These are phyloP conservation scores for Harpagoxenus sublaevis DNA, from an alignment of 2,888 invertebrate species.

Conservation along the genomic window DNA sequence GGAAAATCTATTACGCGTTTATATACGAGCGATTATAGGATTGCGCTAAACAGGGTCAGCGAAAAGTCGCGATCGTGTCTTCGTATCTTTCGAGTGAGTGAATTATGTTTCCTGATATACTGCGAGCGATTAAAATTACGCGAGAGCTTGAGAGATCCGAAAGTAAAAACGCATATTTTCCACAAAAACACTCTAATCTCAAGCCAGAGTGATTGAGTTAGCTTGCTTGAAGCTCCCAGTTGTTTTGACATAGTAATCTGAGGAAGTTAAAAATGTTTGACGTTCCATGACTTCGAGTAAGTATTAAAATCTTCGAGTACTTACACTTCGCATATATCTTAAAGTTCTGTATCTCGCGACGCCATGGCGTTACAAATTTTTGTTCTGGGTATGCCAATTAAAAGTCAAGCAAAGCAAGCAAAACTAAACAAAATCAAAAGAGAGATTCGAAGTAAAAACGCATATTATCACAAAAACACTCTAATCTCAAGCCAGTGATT, in stretches of 20 bases:
- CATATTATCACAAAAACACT: background rate
- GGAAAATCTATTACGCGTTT: constrained; percentile 52
- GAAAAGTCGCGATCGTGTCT: constrained; percentile 42
- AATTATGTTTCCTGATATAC: constrained; percentile 43
- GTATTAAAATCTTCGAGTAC: no score
- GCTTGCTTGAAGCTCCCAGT: no score
- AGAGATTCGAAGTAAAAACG: background rate
- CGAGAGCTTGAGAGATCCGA: background rate
- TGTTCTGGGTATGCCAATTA: background rate
- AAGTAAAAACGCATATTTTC: background rate
- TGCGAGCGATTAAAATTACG: background rate
- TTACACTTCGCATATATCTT: no score
- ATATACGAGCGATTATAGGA: constrained; percentile 35
- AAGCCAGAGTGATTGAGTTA: background rate
- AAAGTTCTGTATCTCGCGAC: no score
- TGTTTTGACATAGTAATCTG: no score
- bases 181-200: background rate
- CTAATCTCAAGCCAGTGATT: background rate
- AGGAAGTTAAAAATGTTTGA: no score
- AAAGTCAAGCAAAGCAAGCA: background rate
- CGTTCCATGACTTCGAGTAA: no score
- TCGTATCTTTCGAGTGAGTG: constrained; percentile 13
- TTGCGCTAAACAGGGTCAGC: constrained; percentile 48
- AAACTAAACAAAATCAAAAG: background rate
- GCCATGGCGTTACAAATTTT: no score